Conservation (phyloP, 2,888 invertebrate species). For the Sympetrum striolatum region DNA sequence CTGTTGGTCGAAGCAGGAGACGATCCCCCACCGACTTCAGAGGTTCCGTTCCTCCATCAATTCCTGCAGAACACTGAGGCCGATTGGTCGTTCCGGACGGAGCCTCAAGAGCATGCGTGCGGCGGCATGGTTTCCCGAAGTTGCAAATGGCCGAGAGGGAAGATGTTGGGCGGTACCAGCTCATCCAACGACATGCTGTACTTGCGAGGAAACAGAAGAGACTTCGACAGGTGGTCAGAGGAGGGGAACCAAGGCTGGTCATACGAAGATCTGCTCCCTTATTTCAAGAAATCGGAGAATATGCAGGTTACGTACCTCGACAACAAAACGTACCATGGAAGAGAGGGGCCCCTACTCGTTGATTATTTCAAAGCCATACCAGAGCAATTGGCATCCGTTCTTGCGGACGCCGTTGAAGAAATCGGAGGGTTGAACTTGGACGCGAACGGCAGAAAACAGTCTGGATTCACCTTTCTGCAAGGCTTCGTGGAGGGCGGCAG, state of each 20-base stretch:
- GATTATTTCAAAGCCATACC: constrained; percentile 65
- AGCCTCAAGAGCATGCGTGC: constrained; percentile 35
- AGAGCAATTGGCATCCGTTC: constrained; percentile 63
- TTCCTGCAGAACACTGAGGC: not conserved
- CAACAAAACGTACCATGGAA: constrained; percentile 75
- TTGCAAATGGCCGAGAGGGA: constrained; percentile 41
- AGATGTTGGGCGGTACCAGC: constrained; percentile 78
- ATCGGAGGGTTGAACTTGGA: constrained; percentile 59
- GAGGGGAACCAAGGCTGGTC: constrained; percentile 88
- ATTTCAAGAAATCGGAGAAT: constrained; percentile 87
- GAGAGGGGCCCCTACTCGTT: constrained; percentile 80
- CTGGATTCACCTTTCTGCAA: constrained; percentile 61
- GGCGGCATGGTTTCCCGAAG: constrained; percentile 48
- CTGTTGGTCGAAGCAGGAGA: not conserved
- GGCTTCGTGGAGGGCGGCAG: constrained; percentile 59
- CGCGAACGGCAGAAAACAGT: constrained; percentile 56
- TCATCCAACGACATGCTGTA: constrained; percentile 93
- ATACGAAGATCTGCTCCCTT: constrained; percentile 80
- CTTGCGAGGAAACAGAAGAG: constrained; percentile 83
- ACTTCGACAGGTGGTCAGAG: constrained; percentile 86
- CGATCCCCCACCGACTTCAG: not conserved
- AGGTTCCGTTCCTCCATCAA: not conserved
- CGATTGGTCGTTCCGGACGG: not conserved
- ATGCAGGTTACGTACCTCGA: constrained; percentile 83
- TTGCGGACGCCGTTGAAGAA: constrained; percentile 53